Percentiles rank a stretch among this genome's conserved stretches.
Evolutionary conservation across 2,888 invertebrate species (phyloP).

Genomic region (Hanleya hanleyi): DNA sequence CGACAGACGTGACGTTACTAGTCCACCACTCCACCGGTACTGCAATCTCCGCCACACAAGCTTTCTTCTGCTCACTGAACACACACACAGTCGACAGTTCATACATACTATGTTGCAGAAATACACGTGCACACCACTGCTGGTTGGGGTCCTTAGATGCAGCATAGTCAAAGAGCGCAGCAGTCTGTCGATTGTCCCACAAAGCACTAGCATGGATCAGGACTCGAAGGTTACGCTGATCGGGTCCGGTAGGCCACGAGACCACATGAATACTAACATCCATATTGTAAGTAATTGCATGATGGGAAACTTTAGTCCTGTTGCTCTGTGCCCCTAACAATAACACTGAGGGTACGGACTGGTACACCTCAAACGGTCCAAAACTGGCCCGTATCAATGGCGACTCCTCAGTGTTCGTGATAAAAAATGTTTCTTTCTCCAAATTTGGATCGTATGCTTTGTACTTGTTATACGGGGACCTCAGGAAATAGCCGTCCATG

Average conservation of each 20-base stretch:
- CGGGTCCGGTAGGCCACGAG: slow-evolving; percentile 87
- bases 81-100: slow-evolving; percentile 92
- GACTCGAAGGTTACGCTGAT: slow-evolving; percentile 92
- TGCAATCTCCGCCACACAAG: slow-evolving; percentile 90
- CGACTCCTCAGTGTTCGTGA: slow-evolving; percentile 92
- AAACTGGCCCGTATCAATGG: slow-evolving; percentile 93
- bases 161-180: slow-evolving; percentile 30
- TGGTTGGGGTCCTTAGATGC: slow-evolving; percentile 31
- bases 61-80: slow-evolving; percentile 90
- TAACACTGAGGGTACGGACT: slow-evolving; percentile 86
- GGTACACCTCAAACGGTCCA: slow-evolving; percentile 95
- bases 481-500: slow-evolving; percentile 69
- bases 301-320: slow-evolving; percentile 24
- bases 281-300: slow-evolving; percentile 71
- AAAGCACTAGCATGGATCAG: slow-evolving; percentile 87
- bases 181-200: slow-evolving; percentile 27
- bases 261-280: slow-evolving; percentile 96
- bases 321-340: slow-evolving; percentile 29
- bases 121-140: slow-evolving; percentile 67
- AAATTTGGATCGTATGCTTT: slow-evolving; percentile 49
- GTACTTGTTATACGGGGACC: slow-evolving; percentile 74
- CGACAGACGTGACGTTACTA: slow-evolving; percentile 76
- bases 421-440: slow-evolving; percentile 90
- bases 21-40: slow-evolving; percentile 94
- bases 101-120: slow-evolving; percentile 71